Base-by-base conservation (phyloP, 2,797 vertebrate genomes). In the Platyrinchus mystaceus region DNA sequence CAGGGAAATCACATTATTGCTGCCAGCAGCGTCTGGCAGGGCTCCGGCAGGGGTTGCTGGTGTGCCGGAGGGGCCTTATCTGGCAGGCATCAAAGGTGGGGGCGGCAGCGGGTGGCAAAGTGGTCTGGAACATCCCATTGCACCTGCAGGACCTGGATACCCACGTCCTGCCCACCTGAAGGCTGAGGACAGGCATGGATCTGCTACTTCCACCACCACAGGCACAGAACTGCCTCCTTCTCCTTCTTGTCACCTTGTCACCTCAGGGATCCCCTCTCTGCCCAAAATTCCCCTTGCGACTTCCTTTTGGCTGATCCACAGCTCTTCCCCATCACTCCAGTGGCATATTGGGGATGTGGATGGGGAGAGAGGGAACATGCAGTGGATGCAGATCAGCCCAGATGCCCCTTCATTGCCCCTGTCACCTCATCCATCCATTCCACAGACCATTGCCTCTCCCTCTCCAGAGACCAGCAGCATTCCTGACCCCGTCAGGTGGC, bases 1-100 rank as follows among this genome's bases (percentile, higher is more conserved):
- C 92, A 86, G 78, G 94, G 74, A 97, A 97, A 98, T 97, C 53
- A 52, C 90, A 94, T 97, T 97, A 97, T 7, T 9, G 88, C 84
- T 90, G 89, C 83, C 58, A 70, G 89, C 90, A 95, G 96, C 62
- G 26, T 95, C 95, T 96, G 94, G 82, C 49, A 24, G 64, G 28
- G 63, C 47, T 76, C 81, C 67, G 94, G 70, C 58, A 6, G 37
- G 53, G 27, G 36, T 21, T n/a, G 59, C 30, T 2, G 0, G 1
- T 9, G 62, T 16, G 56, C 70, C 1, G 1, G 19, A 22, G 56
- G 28, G 26, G n/a, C 58, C 21, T 60, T 8, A n/a, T 16, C 74
- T 2, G 0, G 8, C 36, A 26, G 22, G 49, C 17, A 37, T 15
- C 36, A 1, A 23, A n/a, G 19, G 28, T 4, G 1, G 27, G 28